Conservation (phyloP, 2,888 invertebrate genomes). For the Drosophila putrida region DNA sequence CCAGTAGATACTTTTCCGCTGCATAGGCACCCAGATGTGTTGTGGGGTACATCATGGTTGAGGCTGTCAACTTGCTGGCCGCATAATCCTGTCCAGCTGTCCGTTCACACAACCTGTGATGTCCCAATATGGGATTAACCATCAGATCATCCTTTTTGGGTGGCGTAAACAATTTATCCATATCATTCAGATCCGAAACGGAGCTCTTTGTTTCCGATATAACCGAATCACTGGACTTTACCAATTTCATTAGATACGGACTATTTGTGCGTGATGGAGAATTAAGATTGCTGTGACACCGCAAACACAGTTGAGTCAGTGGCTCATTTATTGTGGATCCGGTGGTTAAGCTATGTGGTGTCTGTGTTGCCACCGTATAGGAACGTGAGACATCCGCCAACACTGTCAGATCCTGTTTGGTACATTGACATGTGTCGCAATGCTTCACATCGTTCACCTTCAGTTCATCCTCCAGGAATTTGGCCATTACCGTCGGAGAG, state of each 20-base stretch:
- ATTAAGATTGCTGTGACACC: slow-evolving; percentile 88
- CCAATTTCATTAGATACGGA: slow-evolving; percentile 85
- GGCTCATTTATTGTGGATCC: slow-evolving; percentile 69
- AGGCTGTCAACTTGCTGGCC: slow-evolving; percentile 55
- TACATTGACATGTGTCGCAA: slow-evolving; percentile 93
- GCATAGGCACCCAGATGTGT: slow-evolving; percentile 77
- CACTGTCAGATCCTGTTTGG: slow-evolving; percentile 86
- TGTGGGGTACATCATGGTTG: slow-evolving; percentile 75
- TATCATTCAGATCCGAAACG: slow-evolving; percentile 84
- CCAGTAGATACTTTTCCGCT: slow-evolving; percentile 75
- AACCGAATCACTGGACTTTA: slow-evolving; percentile 85
- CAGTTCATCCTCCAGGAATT: slow-evolving; percentile 94
- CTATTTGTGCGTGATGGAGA: slow-evolving; percentile 85
- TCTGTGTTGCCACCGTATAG: slow-evolving; percentile 89
- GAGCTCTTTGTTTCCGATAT: slow-evolving; percentile 86
- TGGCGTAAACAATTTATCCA: slow-evolving; percentile 84
- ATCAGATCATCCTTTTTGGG: slow-evolving; percentile 85
- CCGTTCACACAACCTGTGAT: slow-evolving; percentile 88
- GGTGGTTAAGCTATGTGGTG: slow-evolving; percentile 85
- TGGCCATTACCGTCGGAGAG: slow-evolving; percentile 96
- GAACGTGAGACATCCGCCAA: slow-evolving; percentile 87
- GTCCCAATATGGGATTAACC: slow-evolving; percentile 86
- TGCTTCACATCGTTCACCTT: slow-evolving; percentile 92
- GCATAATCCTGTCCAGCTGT: slow-evolving; percentile 54
- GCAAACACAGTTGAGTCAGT: slow-evolving; percentile 86